A percentile compares a stretch with the other conserved stretches of the same genome.
These are phyloP conservation scores for Drosophila barbarae DNA, from an alignment of 2,888 invertebrate species.

Conservation along the genomic window DNA sequence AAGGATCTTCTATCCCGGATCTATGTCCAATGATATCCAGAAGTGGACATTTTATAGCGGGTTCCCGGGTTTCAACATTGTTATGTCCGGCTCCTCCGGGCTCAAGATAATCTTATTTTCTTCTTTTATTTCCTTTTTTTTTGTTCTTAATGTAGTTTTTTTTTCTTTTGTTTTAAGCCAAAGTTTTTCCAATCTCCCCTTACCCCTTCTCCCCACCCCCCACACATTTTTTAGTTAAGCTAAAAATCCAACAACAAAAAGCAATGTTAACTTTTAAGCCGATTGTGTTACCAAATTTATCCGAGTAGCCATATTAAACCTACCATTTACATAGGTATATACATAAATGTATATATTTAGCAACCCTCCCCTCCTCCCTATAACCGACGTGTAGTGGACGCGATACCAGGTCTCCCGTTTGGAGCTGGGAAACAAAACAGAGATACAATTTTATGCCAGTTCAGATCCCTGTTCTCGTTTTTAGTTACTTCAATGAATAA, in stretches of 20 bases:
- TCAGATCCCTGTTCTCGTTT: conserved; percentile 15
- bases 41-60: background rate
- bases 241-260: background rate
- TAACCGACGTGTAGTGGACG: conserved; percentile 6
- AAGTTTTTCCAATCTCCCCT: background rate
- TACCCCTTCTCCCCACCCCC: background rate
- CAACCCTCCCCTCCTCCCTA: background rate
- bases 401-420: conserved; percentile 2
- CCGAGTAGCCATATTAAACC: conserved; percentile 27
- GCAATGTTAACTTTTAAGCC: conserved; percentile 21
- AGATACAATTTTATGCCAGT: background rate
- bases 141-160: conserved; percentile 1
- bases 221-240: conserved; percentile 1
- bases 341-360: background rate
- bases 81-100: background rate
- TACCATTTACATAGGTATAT: background rate
- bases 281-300: conserved; percentile 30
- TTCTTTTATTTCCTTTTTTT: background rate
- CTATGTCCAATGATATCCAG: background rate
- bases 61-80: conserved; percentile 2
- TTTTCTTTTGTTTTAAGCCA: conserved; percentile 2
- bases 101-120: background rate
- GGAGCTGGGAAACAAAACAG: background rate
- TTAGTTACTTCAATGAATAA: conserved; percentile 25
- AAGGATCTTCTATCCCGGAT: background rate